A percentile compares a stretch with the other conserved stretches of the same genome.
phyloP scores from a whole-genome alignment of 2,888 invertebrate species.

The Andrena flavipes region DNA sequence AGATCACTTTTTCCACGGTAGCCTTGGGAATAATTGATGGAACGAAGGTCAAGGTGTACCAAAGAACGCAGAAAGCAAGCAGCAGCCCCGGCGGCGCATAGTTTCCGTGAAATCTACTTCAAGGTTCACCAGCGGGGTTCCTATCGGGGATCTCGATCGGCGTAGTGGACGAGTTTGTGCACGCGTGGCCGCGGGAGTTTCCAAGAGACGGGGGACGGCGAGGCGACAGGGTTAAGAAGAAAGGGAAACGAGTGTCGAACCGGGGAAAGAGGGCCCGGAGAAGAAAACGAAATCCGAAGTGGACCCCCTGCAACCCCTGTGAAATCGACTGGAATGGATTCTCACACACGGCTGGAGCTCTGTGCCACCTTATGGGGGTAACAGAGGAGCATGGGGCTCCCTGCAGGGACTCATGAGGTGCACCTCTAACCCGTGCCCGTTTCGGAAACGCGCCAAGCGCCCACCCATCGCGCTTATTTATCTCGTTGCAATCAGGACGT shows the following conservation, averaged over 20 bases:
- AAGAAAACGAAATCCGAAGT: slow-evolving; percentile 41
- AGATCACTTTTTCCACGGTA: neutral
- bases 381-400: slow-evolving; percentile 70
- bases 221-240: neutral
- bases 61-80: neutral
- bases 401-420: slow-evolving; percentile 62
- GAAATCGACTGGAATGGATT: slow-evolving; percentile 83
- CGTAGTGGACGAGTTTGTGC: neutral
- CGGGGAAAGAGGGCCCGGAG: slow-evolving; percentile 14
- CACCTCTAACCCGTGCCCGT: slow-evolving; percentile 56
- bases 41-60: neutral
- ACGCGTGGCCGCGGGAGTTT: slow-evolving; percentile 18
- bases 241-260: neutral
- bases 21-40: neutral
- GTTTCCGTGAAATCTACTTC: slow-evolving; percentile 25
- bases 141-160: slow-evolving; percentile 40
- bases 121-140: slow-evolving; percentile 35
- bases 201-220: neutral
- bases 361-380: slow-evolving; percentile 80
- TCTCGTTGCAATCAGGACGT: slow-evolving; percentile 73
- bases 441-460: slow-evolving; percentile 61
- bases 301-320: slow-evolving; percentile 71
- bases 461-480: slow-evolving; percentile 81
- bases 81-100: slow-evolving; percentile 12
- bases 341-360: slow-evolving; percentile 83